Conservation (phyloP, 2,113 vertebrate genomes). For the Megaleporinus macrocephalus region DNA sequence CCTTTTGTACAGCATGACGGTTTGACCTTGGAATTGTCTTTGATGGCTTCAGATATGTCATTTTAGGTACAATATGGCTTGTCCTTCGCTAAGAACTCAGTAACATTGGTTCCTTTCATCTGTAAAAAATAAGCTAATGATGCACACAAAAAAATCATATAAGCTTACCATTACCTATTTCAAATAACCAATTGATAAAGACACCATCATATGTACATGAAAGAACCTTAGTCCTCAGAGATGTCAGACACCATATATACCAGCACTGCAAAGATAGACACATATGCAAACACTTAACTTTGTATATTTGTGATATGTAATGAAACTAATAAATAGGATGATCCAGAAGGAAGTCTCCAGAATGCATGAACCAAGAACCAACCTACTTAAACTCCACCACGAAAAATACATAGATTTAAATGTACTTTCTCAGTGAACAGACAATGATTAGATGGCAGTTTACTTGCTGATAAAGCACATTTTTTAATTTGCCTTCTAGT, state of each 20-base stretch:
- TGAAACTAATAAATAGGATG: not conserved
- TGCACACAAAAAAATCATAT: not conserved
- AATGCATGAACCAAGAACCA: not conserved
- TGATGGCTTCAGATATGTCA: slow-evolving; percentile 12
- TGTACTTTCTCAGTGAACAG: no score
- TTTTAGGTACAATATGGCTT: slow-evolving; percentile 16
- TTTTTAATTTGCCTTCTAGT: not conserved
- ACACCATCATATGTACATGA: not conserved
- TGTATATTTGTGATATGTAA: not conserved
- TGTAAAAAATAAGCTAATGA: slow-evolving; percentile 19
- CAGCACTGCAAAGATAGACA: not conserved
- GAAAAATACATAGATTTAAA: no score
- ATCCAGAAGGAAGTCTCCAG: no score
- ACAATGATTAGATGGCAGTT: not conserved
- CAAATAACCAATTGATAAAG: not conserved
- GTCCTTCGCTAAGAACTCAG: not conserved
- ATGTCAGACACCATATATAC: not conserved
- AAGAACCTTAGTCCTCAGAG: not conserved
- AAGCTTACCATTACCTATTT: not conserved
- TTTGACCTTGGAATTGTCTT: slow-evolving; percentile 7
- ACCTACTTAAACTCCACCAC: no score
- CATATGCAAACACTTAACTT: not conserved
- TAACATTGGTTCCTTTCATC: not conserved
- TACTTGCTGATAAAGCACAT: not conserved
- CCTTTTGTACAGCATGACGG: not conserved